Base-by-base conservation (phyloP, 2,113 vertebrate species). In the Hepsetus odoe region DNA sequence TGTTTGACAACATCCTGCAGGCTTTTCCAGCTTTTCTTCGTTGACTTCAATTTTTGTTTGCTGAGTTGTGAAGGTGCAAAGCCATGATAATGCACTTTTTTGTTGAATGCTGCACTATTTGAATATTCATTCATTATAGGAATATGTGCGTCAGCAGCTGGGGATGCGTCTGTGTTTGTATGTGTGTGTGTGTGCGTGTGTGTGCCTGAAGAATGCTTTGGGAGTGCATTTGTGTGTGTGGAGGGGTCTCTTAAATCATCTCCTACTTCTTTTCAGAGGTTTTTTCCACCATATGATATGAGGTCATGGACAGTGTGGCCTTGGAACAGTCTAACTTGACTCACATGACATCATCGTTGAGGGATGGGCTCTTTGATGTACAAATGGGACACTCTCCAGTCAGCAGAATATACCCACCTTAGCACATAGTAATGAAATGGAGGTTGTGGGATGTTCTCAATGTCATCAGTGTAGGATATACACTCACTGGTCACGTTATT, bases 1-100 rank as follows among this genome's bases (percentile, higher is more conserved):
- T 65, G 61, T 65, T n/a, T 64, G 59, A 20, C 16, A 65, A 65
- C 61, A 65, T 65, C 32, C 61, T 65, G 61, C 61, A 65, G 61
- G 20, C 18, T 35, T 38, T 64, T 35, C n/a, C 32, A 38, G 20
- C 33, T 22, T 65, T 35, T n/a, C 33, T 65, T 78, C 59, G 51
- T 59, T 78, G 12, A 35, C 13, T 44, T 76, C 38, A 61, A 58
- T 24, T n/a, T 51, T 22, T 26, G 61, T 44, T 77, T 77, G n/a
- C 30, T 55, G 42, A 30, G 46, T 22, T 77, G 75, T 77, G 51
- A 44, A 35, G 44, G 20, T 24, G 24, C 18, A 56, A 28, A 46
- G 9, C 13, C 24, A 24, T 32, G 46, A 49, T 51, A 32, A 35
- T 49, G 1, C 30, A 26, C 28, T 3, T 65, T n/a, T 33, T 65